Evolutionary conservation across 2,888 invertebrate species (phyloP), one percentile per base, ranked within the genome.

Genomic region (Drosophila ezoana): DNA sequence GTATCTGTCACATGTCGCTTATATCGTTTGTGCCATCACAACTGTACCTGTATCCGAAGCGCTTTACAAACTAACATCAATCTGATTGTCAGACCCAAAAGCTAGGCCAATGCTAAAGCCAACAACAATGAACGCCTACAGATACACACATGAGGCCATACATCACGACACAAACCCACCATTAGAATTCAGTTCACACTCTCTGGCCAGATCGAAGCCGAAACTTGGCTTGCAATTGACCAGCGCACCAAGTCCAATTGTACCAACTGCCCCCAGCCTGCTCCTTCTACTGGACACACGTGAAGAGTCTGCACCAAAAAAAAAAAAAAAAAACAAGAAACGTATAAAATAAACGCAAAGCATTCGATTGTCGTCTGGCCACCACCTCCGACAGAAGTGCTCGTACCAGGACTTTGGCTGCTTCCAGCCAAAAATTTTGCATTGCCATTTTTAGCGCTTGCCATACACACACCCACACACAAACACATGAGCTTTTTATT

Each of bases 181-280:
- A 66, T 73, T 79, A 69, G 71, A 63, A 63, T 47, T 54, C 49
- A 54, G 41, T 74, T 49, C 62, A 44, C 28, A 37, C 69, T 23
- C 33, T 16, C 18, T 28, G n/a, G 2, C 5, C 41, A 18, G 38
- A 63, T 72, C 56, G 52, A 73, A 68, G 68, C 64, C 41, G 65
- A 74, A 88, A 79, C 83, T 86, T 88, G 88, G 83, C 83, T 87
- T 82, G 83, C 83, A 83, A 83, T 83, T 87, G 83, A 83, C 83
- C 83, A 83, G 63, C 83, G 79, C 83, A 85, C 68, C 83, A 76
- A 79, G 83, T 61, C 81, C 82, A 78, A 81, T 82, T 87, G 78
- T 77, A 65, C 66, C 65, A 75, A 71, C 71, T 49, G 58, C 66
- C 40, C 23, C 14, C 35, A 16, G 8, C 20, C 11, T 5, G 2